A percentile compares a stretch with the other conserved stretches of the same genome.
Evolutionary conservation across 2,888 invertebrate species (phyloP).

Genomic region (Tenodera sinensis): DNA sequence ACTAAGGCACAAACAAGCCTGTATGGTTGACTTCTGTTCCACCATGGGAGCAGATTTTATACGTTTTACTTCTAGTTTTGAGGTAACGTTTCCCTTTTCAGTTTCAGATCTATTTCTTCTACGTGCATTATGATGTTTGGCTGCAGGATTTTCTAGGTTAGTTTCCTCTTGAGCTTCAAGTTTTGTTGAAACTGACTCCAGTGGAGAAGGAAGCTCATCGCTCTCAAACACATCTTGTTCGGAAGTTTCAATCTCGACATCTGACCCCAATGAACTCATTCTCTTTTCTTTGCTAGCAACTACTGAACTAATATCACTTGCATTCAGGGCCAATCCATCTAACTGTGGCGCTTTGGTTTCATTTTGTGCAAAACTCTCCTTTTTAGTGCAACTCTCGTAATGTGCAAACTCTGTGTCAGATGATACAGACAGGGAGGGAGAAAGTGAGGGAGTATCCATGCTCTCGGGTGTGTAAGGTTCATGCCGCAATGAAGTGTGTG

Average conservation of each 20-base stretch:
- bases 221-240: background rate
- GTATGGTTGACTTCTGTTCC: background rate
- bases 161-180: background rate
- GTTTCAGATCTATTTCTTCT: background rate
- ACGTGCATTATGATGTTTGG: background rate
- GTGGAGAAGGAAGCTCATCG: background rate
- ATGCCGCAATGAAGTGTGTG: conserved; percentile 50
- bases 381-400: background rate
- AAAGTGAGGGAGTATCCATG: conserved; percentile 70
- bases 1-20: background rate
- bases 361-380: background rate
- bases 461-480: conserved; percentile 84
- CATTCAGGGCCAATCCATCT: background rate
- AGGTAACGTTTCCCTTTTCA: background rate
- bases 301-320: background rate
- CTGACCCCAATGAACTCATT: background rate
- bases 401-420: conserved; percentile 31
- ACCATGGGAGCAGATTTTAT: background rate
- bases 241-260: background rate
- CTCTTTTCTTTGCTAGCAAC: background rate
- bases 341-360: background rate
- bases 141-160: background rate
- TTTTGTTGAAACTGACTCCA: background rate
- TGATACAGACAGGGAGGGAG: conserved; percentile 37
- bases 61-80: background rate